Percentiles rank a stretch among this genome's conserved stretches.
Evolutionary conservation across 2,888 invertebrate genomes (phyloP).

Genomic region (Phoenoteleia sp.): DNA sequence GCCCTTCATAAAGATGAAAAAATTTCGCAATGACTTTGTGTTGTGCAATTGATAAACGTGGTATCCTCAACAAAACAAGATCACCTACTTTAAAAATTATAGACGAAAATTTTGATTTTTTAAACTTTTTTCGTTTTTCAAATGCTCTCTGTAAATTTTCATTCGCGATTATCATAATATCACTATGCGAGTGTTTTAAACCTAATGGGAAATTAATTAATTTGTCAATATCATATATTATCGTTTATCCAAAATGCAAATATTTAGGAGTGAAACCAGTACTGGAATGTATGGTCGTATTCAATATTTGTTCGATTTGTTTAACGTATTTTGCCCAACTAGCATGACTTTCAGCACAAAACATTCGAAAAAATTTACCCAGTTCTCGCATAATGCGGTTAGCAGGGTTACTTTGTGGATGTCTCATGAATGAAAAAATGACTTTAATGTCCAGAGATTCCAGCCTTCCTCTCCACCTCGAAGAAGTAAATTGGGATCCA

Average conservation of each 20-base stretch:
- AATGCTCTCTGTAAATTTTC: too few species aligned
- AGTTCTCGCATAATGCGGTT: conserved; percentile 33
- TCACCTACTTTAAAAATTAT: too few species aligned
- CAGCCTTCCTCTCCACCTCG: background rate
- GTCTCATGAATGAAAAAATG: background rate
- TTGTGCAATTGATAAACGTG: too few species aligned
- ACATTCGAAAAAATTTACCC: background rate
- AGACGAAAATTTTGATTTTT: too few species aligned
- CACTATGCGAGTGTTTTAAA: too few species aligned
- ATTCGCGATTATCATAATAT: too few species aligned
- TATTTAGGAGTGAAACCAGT: conserved; percentile 5
- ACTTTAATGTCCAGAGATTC: too few species aligned
- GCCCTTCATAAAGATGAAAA: too few species aligned
- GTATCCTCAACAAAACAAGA: too few species aligned
- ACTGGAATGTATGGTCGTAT: conserved; percentile 8
- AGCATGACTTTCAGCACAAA: too few species aligned
- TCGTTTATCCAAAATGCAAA: conserved; percentile 13
- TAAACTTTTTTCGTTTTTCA: too few species aligned
- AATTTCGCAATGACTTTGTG: too few species aligned
- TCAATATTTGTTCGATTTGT: conserved; percentile 8
- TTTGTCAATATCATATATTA: background rate
- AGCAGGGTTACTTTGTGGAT: conserved; percentile 4
- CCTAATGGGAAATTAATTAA: background rate
- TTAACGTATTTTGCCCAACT: conserved; percentile 12
- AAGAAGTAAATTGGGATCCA: background rate